Evolutionary conservation across 2,888 invertebrate species (phyloP).

Genomic region (Acanthoscelides obtectus): DNA sequence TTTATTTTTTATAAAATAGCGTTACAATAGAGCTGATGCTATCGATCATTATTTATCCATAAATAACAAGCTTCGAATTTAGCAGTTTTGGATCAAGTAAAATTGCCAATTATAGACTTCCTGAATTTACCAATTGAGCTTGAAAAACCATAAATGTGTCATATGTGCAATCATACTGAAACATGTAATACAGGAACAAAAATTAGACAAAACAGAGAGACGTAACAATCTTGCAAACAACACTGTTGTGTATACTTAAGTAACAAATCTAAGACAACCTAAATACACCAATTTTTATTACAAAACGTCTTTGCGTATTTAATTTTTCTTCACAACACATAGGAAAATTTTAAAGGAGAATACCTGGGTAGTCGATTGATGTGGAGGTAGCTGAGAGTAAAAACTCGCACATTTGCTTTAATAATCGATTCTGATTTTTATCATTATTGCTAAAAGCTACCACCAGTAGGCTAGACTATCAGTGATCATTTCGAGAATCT

Average conservation of each 20-base stretch:
- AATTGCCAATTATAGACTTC: background rate
- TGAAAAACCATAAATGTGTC: background rate
- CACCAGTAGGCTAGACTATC: too few species aligned
- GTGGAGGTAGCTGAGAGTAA: too few species aligned
- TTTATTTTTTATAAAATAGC: too few species aligned
- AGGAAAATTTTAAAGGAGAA: background rate
- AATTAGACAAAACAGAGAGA: background rate
- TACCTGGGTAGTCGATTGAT: too few species aligned
- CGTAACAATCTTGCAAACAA: background rate
- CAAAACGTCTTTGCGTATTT: background rate
- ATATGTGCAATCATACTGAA: background rate
- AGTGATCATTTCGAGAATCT: too few species aligned
- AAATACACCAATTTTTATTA: background rate
- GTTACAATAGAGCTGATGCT: background rate
- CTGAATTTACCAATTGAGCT: background rate
- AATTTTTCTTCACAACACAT: background rate
- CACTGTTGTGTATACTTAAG: background rate
- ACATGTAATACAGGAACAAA: background rate
- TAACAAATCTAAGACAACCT: background rate
- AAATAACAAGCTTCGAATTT: background rate
- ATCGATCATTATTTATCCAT: background rate
- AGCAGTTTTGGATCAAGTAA: background rate
- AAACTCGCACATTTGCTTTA: too few species aligned
- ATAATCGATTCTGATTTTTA: too few species aligned
- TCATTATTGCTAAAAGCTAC: too few species aligned